Evolutionary conservation across 2,888 invertebrate genomes (phyloP).

Genomic region (Lasioglossum calceatum): DNA sequence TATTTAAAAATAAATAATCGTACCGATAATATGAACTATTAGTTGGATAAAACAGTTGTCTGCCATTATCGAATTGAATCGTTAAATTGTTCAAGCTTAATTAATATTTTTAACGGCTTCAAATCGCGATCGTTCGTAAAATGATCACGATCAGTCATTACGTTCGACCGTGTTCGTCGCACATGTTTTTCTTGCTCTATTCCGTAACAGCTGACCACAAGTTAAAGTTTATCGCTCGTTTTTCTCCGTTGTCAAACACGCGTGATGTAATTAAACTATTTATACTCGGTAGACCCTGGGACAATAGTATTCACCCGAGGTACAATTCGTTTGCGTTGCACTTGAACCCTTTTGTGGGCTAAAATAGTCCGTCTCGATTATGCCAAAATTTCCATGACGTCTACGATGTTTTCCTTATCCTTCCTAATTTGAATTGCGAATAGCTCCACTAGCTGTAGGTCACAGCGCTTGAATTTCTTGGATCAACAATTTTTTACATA

Average conservation of each 20-base stretch:
- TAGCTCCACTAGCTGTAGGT: neutral
- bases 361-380: slow-evolving; percentile 47
- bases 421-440: neutral
- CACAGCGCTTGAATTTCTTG: neutral
- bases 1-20: neutral
- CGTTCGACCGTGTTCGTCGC: neutral
- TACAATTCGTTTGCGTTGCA: slow-evolving; percentile 17
- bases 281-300: slow-evolving; percentile 50
- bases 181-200: neutral
- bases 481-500: neutral
- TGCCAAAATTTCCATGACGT: slow-evolving; percentile 39
- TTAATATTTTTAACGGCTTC: neutral
- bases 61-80: neutral
- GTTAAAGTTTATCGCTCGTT: neutral
- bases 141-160: neutral
- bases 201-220: neutral
- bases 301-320: slow-evolving; percentile 16
- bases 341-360: slow-evolving; percentile 57
- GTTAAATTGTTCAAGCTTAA: neutral
- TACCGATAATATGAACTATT: neutral
- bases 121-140: neutral
- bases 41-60: neutral
- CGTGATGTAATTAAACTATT: slow-evolving; percentile 71
- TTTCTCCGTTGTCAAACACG: slow-evolving; percentile 41
- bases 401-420: neutral